phyloP scores from a whole-genome alignment of 2,797 vertebrate genomes.

The Antrozous pallidus region DNA sequence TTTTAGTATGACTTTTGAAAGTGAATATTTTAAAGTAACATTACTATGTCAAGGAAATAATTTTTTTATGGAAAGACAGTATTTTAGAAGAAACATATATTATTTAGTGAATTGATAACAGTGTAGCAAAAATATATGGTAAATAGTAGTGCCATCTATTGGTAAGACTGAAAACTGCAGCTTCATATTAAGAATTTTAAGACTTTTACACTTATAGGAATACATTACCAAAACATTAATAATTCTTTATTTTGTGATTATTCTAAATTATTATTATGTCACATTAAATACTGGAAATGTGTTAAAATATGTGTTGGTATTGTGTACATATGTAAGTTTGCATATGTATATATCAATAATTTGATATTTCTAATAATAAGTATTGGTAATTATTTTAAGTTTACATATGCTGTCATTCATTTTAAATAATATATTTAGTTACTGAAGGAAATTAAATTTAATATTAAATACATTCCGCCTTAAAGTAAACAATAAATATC shows the following conservation, averaged over 20 bases:
- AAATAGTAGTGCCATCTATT: constrained; percentile 72
- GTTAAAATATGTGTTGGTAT: background rate
- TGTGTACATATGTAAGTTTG: background rate
- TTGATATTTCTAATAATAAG: background rate
- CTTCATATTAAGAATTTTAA: background rate
- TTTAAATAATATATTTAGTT: background rate
- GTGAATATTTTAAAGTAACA: background rate
- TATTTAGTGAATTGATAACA: background rate
- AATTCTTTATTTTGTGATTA: background rate
- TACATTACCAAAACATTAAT: background rate
- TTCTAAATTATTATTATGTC: background rate
- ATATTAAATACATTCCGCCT: background rate
- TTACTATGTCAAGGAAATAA: background rate
- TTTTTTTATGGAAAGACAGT: background rate
- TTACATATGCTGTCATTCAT: background rate
- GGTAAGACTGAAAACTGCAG: constrained; percentile 59
- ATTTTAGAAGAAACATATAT: background rate
- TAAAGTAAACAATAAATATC: background rate
- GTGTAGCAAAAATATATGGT: constrained; percentile 27
- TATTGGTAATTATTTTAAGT: background rate
- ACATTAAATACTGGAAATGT: background rate
- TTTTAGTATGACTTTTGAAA: background rate
- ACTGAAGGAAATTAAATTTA: background rate
- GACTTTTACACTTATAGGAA: background rate
- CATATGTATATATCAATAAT: background rate